A percentile compares a stretch with the other conserved stretches of the same genome.
Evolutionary conservation across 2,113 vertebrate genomes (phyloP).

Genomic region (Mystacornis crossleyi): DNA sequence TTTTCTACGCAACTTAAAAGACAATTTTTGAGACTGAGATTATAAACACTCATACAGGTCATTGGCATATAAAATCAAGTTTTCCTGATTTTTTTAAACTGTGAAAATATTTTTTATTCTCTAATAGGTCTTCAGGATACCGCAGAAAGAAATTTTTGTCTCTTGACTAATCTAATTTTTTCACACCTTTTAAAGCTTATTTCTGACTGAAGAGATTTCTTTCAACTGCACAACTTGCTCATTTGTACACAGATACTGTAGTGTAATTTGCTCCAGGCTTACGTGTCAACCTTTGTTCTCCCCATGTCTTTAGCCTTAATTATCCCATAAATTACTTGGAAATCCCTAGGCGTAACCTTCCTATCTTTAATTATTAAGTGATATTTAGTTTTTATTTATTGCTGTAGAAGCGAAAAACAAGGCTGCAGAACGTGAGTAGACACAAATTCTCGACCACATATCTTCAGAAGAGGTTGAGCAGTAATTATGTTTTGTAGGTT

Average conservation of each 20-base stretch:
- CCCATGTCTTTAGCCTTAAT: not conserved
- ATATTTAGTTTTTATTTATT: slow-evolving; percentile 45
- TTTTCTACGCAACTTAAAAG: not conserved
- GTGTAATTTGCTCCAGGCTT: not conserved
- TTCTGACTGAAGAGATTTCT: not conserved
- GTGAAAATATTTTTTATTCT: not conserved
- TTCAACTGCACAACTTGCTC: not conserved
- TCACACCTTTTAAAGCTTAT: not conserved
- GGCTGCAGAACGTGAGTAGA: not conserved
- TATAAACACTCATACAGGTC: not conserved
- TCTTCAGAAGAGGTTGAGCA: not conserved
- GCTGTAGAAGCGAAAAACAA: not conserved
- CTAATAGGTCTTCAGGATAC: not conserved
- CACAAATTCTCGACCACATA: not conserved
- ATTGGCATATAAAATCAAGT: not conserved
- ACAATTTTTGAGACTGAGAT: not conserved
- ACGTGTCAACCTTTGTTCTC: not conserved
- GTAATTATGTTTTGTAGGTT: not conserved
- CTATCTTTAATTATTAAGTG: not conserved
- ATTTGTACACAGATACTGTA: not conserved
- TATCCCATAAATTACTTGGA: slow-evolving; percentile 22
- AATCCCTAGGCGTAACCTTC: not conserved
- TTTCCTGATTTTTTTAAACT: not conserved
- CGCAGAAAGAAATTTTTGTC: not conserved
- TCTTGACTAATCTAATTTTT: not conserved